Percentiles rank a stretch among this genome's conserved stretches.
phyloP scores from a whole-genome alignment of 2,113 vertebrate species.

The Pteronura brasiliensis region DNA sequence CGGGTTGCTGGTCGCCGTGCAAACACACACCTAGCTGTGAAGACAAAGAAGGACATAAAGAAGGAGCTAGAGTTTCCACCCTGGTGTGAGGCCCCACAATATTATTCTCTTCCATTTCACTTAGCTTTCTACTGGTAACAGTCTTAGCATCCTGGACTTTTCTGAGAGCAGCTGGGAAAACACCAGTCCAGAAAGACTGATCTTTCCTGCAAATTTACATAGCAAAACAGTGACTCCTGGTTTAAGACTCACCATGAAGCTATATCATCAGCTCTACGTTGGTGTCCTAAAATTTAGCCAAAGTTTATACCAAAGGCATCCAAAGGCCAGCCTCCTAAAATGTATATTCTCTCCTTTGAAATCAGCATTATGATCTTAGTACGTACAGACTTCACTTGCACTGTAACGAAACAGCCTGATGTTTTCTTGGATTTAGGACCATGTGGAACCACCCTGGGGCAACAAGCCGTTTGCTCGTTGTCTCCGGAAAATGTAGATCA shows the following conservation, averaged over 20 bases:
- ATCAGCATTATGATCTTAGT: neutral
- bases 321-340: neutral
- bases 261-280: neutral
- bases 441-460: neutral
- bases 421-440: neutral
- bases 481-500: neutral
- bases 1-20: neutral
- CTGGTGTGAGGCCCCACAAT: neutral
- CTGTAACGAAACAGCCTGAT: neutral
- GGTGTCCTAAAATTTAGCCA: neutral
- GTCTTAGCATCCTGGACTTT: neutral
- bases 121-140: neutral
- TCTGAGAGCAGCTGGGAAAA: neutral
- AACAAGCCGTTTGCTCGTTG: neutral
- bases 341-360: neutral
- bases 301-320: neutral
- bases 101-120: neutral
- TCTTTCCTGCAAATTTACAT: neutral
- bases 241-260: neutral
- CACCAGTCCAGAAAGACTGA: neutral
- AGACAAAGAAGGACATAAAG: neutral
- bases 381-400: neutral
- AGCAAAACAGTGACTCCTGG: neutral
- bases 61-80: neutral
- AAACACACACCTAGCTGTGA: neutral